Evolutionary conservation across 2,888 invertebrate genomes (phyloP).

Genomic region (Chalcosyrphus nemorum): DNA sequence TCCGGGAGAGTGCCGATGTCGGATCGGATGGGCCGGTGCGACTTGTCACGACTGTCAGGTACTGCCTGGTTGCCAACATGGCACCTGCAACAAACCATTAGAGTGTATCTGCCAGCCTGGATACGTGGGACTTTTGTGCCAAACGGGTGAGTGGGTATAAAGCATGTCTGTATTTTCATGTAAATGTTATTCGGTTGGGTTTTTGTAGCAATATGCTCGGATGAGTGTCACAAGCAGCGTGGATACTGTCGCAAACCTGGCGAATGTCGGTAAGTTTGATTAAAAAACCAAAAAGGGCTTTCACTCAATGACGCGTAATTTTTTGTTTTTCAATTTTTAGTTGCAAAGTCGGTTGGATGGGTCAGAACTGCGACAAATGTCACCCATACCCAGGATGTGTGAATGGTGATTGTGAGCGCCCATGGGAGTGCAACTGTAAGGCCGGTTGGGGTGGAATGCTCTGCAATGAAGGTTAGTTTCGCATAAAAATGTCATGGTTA

Average conservation of each 20-base stretch:
- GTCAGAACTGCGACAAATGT: constrained; percentile 88
- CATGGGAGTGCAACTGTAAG: constrained; percentile 95
- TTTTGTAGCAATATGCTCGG: constrained; percentile 90
- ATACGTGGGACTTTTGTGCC: constrained; percentile 94
- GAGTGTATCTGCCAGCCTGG: constrained; percentile 95
- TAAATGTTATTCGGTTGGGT: constrained; percentile 13
- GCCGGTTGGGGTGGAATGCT: constrained; percentile 92
- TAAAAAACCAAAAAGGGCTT: constrained; percentile 71
- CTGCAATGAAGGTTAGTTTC: constrained; percentile 94
- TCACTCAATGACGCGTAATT: constrained; percentile 73
- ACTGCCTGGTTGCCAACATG: constrained; percentile 94
- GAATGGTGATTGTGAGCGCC: constrained; percentile 91
- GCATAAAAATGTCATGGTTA: not conserved
- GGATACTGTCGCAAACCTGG: constrained; percentile 92
- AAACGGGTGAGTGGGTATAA: constrained; percentile 90
- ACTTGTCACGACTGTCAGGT: constrained; percentile 93
- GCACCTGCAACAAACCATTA: constrained; percentile 93
- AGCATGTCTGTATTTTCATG: not conserved
- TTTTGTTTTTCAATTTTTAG: constrained; percentile 76
- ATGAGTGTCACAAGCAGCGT: constrained; percentile 91
- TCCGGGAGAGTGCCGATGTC: constrained; percentile 94
- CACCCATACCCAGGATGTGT: constrained; percentile 94
- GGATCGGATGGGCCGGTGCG: constrained; percentile 94
- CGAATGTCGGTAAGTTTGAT: constrained; percentile 86
- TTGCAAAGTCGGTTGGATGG: constrained; percentile 95